Base-by-base conservation (phyloP, 2,888 invertebrate genomes). In the Germaria angustata region DNA sequence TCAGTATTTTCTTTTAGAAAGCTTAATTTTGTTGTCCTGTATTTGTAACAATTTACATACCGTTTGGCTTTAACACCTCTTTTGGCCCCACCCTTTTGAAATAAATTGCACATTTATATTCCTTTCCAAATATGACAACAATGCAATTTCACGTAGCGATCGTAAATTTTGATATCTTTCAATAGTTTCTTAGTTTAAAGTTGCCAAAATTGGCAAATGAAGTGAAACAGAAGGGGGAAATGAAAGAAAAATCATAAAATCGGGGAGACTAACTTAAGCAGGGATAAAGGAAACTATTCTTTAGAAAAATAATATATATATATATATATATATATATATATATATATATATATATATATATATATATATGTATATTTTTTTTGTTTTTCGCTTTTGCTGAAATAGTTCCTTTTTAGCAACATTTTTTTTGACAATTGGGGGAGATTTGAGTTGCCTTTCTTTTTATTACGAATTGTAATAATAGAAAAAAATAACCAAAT, bases 111-210 rank as follows among this genome's bases (percentile, higher is more conserved):
- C n/a, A 44, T 44, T 59, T 51, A n/a, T 51, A 65, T 71, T 53
- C n/a, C 73, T 46, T 22, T 46, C 32, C 68, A 73, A 68, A 66
- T 81, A 76, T 59, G 72, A 72, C 71, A 66, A 68, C 71, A 77
- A 49, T 65, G 72, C 76, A 77, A 80, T 80, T 83, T 76, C 80
- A 83, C 80, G 83, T 83, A 68, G 72, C 34, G 72, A 76, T 80
- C 83, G 80, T 83, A 83, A 83, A 83, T 83, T 83, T 83, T 77
- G 68, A 80, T 83, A 77, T 63, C 20, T 71, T 80, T 34, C 78
- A 75, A 82, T 78, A 49, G 55, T 79, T 78, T 69, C 13, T 36
- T 51, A 2, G n/a, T n/a, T 41, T 65, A 32, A 57, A 65, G 34
- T 28, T 41, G 32, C 22, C 73, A 75, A 66, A 69, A 44, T 17